Conservation (phyloP, 2,113 vertebrate species). For the Sebastes fasciatus region DNA sequence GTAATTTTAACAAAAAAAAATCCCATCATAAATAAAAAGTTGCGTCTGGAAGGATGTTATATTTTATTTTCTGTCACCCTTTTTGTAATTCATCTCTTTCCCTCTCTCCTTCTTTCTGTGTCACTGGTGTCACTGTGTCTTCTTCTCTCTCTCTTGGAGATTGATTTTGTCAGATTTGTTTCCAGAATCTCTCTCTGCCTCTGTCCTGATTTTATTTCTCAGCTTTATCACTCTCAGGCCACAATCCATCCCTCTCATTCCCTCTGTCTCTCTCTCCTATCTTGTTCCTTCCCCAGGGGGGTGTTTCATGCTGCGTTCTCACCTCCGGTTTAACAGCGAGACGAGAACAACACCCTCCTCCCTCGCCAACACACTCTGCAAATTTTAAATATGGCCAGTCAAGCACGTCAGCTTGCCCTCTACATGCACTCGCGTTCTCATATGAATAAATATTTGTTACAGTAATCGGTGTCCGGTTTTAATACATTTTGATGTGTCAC, state of each 20-base stretch:
- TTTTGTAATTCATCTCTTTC: neutral
- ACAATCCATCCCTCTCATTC: neutral
- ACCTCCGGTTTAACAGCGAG: constrained; percentile 40
- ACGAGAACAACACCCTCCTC: constrained; percentile 22
- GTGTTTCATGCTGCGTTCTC: constrained; percentile 50
- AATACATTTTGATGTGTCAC: neutral
- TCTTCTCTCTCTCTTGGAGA: neutral
- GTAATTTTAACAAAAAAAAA: neutral
- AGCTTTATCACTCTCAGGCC: neutral
- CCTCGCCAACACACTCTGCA: constrained; percentile 5
- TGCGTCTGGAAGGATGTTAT: neutral
- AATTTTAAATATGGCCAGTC: constrained; percentile 49
- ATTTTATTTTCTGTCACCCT: neutral
- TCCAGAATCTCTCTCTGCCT: neutral
- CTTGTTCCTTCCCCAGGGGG: constrained; percentile 17
- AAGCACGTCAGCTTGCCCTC: constrained; percentile 38
- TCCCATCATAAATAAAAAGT: neutral
- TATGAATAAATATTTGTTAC: no score
- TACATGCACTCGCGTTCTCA: constrained; percentile 2
- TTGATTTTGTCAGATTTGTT: constrained; percentile 1
- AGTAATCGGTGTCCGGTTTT: neutral
- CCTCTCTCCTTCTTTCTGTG: neutral
- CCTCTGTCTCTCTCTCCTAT: neutral
- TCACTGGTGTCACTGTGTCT: neutral
- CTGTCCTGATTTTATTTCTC: no score